Conservation (phyloP, 2,888 invertebrate species). For the Blera fallax region DNA sequence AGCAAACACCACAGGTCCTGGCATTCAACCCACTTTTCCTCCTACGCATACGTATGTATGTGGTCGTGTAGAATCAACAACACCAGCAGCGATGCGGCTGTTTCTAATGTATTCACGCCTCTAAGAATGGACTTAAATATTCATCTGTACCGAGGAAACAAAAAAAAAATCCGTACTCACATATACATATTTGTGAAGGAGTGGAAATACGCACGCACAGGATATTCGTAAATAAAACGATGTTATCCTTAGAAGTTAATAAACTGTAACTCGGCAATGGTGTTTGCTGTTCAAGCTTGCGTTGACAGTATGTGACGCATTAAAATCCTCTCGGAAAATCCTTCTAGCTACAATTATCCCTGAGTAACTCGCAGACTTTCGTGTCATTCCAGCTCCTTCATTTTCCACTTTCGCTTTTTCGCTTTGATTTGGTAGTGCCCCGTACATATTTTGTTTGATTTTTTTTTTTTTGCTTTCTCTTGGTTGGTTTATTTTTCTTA, state of each 20-base stretch:
- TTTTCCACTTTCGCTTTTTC: neutral
- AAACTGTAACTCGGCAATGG: conserved; percentile 15
- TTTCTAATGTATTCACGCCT: conserved; percentile 25
- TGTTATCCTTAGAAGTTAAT: conserved; percentile 25
- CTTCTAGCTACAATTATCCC: conserved; percentile 13
- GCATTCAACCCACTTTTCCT: neutral
- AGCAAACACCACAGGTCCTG: conserved; percentile 19
- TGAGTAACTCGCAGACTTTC: neutral
- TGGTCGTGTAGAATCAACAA: neutral
- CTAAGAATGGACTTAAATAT: conserved; percentile 25
- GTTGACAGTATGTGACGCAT: conserved; percentile 11
- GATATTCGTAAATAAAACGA: conserved; percentile 28
- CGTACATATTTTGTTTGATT: neutral
- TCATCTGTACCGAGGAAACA: neutral
- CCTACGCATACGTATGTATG: neutral
- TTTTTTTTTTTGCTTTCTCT: neutral
- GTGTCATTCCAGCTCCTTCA: neutral
- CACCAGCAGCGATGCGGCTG: conserved; percentile 6
- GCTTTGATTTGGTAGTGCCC: conserved; percentile 4
- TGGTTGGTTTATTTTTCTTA: neutral
- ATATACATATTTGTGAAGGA: neutral
- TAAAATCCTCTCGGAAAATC: conserved; percentile 9
- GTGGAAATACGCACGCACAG: neutral
- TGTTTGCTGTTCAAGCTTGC: conserved; percentile 11
- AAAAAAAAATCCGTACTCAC: neutral